Conservation (phyloP, 2,797 vertebrate species). For the Phylloscopus collybita region DNA sequence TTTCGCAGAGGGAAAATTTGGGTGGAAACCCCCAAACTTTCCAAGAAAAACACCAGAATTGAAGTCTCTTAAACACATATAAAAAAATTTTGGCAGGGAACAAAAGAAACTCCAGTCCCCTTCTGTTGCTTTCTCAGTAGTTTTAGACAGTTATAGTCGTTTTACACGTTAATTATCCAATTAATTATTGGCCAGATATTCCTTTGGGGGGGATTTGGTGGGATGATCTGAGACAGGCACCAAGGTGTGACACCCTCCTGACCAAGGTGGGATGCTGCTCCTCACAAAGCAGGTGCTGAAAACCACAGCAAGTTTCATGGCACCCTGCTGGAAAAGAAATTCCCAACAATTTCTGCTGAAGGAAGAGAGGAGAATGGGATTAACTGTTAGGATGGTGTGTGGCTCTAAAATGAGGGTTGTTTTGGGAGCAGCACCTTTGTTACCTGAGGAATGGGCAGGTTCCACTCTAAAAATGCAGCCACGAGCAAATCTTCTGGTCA, state of each 20-base stretch:
- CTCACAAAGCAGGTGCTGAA: not conserved
- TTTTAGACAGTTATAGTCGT: not conserved
- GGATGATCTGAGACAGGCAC: not conserved
- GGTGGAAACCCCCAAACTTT: constrained; percentile 14
- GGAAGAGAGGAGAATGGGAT: not conserved
- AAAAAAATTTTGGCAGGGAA: not conserved
- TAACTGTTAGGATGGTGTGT: not conserved
- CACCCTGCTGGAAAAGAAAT: not conserved
- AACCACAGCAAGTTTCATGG: not conserved
- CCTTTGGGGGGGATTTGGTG: not conserved
- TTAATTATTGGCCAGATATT: not conserved
- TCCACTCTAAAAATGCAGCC: not conserved
- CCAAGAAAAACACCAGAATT: not conserved
- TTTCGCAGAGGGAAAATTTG: not conserved
- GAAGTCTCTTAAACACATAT: not conserved
- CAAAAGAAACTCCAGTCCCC: not conserved
- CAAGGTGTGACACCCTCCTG: not conserved
- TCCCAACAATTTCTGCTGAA: not conserved
- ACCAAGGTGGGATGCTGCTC: not conserved
- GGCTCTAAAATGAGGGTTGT: not conserved
- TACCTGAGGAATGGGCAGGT: not conserved
- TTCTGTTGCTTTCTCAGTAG: not conserved
- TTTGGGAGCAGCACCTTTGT: not conserved
- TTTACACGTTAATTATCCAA: not conserved
- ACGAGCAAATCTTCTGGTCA: fast-evolving